These are phyloP conservation scores for Odiellus spinosus DNA, from an alignment of 2,888 invertebrate species.

Conservation along the genomic window DNA sequence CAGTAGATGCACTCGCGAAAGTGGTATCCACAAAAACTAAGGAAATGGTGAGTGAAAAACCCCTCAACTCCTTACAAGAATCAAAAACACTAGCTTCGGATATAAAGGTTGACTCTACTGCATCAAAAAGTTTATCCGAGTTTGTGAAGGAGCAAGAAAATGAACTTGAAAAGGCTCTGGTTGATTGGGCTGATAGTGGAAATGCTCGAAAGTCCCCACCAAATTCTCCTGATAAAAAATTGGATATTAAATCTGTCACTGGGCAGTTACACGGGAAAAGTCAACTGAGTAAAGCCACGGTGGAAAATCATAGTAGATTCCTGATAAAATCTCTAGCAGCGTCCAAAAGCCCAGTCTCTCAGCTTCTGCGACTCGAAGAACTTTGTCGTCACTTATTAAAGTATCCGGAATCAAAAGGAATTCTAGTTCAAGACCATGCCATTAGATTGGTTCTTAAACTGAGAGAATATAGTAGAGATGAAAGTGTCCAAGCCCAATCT, in stretches of 20 bases:
- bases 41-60: too few relatives aligned
- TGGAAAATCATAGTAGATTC: conserved; percentile 13
- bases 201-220: too few relatives aligned
- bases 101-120: too few relatives aligned
- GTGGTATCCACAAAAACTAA: too few relatives aligned
- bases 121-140: too few relatives aligned
- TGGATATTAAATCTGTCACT: neutral
- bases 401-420: conserved; percentile 53
- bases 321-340: conserved; percentile 10
- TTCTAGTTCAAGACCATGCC: conserved; percentile 33
- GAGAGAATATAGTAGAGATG: conserved; percentile 23
- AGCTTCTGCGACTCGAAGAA: conserved; percentile 46
- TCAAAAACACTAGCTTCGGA: too few relatives aligned
- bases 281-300: conserved; percentile 1
- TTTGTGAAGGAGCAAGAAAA: neutral
- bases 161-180: conserved; percentile 8
- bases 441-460: conserved; percentile 8
- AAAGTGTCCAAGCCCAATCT: conserved; percentile 28
- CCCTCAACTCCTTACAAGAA: too few relatives aligned
- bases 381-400: conserved; percentile 53
- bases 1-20: too few relatives aligned
- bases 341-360: conserved; percentile 32
- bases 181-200: conserved; percentile 7
- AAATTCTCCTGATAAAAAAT: too few relatives aligned
- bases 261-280: neutral